A percentile compares a stretch with the other conserved stretches of the same genome.
Evolutionary conservation across 2,113 vertebrate genomes (phyloP).

Genomic region (Misgurnus anguillicaudatus): DNA sequence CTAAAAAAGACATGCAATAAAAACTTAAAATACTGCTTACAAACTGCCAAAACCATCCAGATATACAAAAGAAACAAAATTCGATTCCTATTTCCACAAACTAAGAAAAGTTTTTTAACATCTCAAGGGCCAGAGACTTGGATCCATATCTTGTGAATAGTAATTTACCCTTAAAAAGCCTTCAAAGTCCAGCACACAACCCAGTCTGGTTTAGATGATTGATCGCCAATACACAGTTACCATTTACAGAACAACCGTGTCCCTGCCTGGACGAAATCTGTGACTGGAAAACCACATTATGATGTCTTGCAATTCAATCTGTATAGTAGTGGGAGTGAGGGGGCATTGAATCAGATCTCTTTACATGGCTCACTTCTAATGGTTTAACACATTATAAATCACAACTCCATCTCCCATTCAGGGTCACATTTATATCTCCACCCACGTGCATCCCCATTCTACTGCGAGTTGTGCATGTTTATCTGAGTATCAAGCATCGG

Average conservation of each 20-base stretch:
- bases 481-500: constrained; percentile 4
- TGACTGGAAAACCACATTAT: constrained; percentile 16
- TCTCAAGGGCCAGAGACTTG: neutral
- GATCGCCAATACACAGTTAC: neutral
- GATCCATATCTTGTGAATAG: constrained; percentile 6
- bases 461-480: neutral
- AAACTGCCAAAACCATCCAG: constrained; percentile 17
- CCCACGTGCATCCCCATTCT: neutral
- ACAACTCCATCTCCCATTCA: neutral
- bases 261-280: neutral
- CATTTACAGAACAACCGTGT: neutral
- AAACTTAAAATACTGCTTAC: neutral
- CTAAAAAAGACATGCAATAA: constrained; percentile 67
- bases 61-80: constrained; percentile 4
- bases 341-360: constrained; percentile 17
- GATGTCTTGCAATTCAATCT: neutral
- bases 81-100: constrained; percentile 10
- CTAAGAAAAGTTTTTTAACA: neutral
- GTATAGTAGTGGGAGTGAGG: neutral
- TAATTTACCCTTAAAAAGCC: constrained; percentile 27
- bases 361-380: constrained; percentile 10
- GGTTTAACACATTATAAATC: neutral
- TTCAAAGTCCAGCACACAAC: neutral
- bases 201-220: constrained; percentile 12
- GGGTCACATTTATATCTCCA: neutral